Evolutionary conservation across 1,140 invertebrate genomes (phyloP), one percentile per base, ranked within the genome.

Genomic region (Hypsibius dujardini): DNA sequence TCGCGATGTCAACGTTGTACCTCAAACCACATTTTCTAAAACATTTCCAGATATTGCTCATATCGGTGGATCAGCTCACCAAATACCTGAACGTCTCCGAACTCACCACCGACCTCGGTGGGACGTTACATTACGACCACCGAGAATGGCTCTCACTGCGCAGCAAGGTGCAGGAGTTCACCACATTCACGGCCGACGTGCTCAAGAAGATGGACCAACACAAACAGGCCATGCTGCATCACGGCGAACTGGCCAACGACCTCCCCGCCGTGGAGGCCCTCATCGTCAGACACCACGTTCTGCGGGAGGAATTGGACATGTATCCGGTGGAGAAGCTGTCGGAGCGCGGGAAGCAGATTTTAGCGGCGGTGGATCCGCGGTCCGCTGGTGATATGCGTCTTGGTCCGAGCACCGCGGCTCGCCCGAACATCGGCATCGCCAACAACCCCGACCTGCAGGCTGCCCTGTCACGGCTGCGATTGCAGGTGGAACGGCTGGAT

Each of bases 1-100:
- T n/a, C n/a, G n/a, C n/a, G n/a, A n/a, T n/a, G n/a, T n/a, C n/a
- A n/a, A n/a, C n/a, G n/a, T n/a, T n/a, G n/a, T n/a, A n/a, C n/a
- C n/a, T n/a, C n/a, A n/a, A n/a, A n/a, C n/a, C n/a, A n/a, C n/a
- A n/a, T n/a, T n/a, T n/a, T n/a, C n/a, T n/a, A n/a, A n/a, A n/a
- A n/a, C n/a, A n/a, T n/a, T n/a, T n/a, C n/a, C n/a, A 95, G 91
- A 94, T 92, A 76, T 90, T 88, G 77, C 89, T 95, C 82, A 92
- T 97, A 79, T 92, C 90, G 78, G 84, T 95, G 77, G 94, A 98
- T 81, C 89, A 88, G 72, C 83, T 98, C 72, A 84, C 86, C 70
- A 95, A 95, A 82, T 87, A 89, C 71, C 88, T 96, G 77, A 93
- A 98, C 78, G 84, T 87, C 46, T 85, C 87, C 75, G 93, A 98